Percentiles rank a stretch among this genome's conserved stretches.
Conservation (phyloP, 2,888 invertebrate genomes). For the Drosophila yooni region DNA sequence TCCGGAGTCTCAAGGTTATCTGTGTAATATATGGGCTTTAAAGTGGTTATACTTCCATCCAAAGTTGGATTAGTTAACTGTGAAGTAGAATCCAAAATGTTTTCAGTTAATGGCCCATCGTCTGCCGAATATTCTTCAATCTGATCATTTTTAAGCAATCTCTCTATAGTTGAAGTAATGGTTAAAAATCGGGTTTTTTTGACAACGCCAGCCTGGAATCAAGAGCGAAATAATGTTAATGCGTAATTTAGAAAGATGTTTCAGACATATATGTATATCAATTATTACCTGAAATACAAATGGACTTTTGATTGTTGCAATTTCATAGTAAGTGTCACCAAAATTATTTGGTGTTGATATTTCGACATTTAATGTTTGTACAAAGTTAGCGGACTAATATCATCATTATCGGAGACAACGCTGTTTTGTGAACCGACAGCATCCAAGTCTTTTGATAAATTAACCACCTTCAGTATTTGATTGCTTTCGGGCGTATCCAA, state of each 20-base stretch:
- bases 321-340: constrained; percentile 94
- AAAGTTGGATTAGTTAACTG: constrained; percentile 88
- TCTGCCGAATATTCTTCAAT: constrained; percentile 87
- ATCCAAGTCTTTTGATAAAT: constrained; percentile 87
- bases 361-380: constrained; percentile 94
- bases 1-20: constrained; percentile 93
- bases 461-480: constrained; percentile 58
- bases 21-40: constrained; percentile 91
- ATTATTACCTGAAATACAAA: constrained; percentile 93
- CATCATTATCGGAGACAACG: constrained; percentile 86
- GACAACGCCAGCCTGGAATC: constrained; percentile 91
- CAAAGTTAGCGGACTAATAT: constrained; percentile 85
- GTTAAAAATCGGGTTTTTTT: constrained; percentile 95
- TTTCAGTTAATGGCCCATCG: constrained; percentile 93
- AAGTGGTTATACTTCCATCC: constrained; percentile 92
- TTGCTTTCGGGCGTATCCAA: constrained; percentile 85
- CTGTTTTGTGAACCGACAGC: constrained; percentile 88
- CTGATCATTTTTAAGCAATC: constrained; percentile 88
- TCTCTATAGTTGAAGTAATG: constrained; percentile 94
- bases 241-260: background rate
- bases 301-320: constrained; percentile 95
- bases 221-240: background rate
- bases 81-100: constrained; percentile 92
- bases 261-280: background rate
- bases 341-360: constrained; percentile 95